A percentile compares a stretch with the other conserved stretches of the same genome.
phyloP scores from a whole-genome alignment of 2,113 vertebrate genomes.

The Hydropotes inermis region DNA sequence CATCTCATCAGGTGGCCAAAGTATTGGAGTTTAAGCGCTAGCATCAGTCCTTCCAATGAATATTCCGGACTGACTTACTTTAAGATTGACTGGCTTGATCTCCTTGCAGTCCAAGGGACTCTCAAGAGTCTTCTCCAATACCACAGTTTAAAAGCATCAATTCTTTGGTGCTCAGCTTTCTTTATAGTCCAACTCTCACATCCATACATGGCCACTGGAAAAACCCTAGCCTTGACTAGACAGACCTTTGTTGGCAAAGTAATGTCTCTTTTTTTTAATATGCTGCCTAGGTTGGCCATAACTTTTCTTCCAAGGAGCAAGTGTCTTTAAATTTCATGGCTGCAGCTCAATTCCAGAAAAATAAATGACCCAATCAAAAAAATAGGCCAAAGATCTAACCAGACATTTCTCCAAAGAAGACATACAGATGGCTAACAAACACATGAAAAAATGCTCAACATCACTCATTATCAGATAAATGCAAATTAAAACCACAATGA shows the following conservation, averaged over 20 bases:
- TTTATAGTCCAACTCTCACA: not conserved
- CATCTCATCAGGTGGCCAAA: too few relatives aligned
- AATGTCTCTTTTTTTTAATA: not conserved
- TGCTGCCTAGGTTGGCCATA: not conserved
- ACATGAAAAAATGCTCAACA: too few relatives aligned
- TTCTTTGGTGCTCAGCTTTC: not conserved
- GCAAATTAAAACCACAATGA: too few relatives aligned
- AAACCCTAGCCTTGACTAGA: not conserved
- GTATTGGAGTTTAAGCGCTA: too few relatives aligned
- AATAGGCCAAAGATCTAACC: too few relatives aligned
- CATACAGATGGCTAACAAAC: too few relatives aligned
- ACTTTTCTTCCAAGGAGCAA: not conserved
- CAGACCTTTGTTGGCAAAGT: not conserved
- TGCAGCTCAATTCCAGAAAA: not conserved
- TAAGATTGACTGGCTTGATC: not conserved
- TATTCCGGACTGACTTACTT: too few relatives aligned
- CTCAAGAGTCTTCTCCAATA: not conserved
- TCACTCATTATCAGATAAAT: too few relatives aligned
- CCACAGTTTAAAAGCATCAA: not conserved
- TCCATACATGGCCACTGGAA: not conserved
- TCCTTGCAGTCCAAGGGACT: not conserved
- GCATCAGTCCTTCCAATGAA: too few relatives aligned
- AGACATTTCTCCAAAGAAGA: too few relatives aligned
- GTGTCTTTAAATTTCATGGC: not conserved
- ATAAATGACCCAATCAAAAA: too few relatives aligned